These are phyloP conservation scores for Limnodromus scolopaceus DNA, from an alignment of 2,797 vertebrate genomes.

Conservation along the genomic window DNA sequence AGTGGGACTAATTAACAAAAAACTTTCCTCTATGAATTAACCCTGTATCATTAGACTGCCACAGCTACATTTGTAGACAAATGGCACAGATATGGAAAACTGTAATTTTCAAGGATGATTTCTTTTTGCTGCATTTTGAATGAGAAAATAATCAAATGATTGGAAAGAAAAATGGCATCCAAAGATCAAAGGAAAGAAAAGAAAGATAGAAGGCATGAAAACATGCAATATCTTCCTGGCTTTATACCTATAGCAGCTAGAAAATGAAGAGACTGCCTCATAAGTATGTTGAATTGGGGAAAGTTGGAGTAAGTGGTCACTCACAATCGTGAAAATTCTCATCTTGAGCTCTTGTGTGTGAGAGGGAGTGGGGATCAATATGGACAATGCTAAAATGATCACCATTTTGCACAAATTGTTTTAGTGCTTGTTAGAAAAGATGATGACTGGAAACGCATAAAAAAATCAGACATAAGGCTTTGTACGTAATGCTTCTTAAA, in stretches of 20 bases:
- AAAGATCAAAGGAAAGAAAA: background rate
- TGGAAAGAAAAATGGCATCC: background rate
- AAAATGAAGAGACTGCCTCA: background rate
- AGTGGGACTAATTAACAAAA: background rate
- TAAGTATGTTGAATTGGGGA: background rate
- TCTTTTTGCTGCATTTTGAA: background rate
- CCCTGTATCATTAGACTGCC: background rate
- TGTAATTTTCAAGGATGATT: background rate
- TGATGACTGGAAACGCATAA: background rate
- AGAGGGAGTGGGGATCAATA: background rate
- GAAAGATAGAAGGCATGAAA: background rate
- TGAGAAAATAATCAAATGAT: background rate
- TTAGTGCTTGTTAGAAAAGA: background rate
- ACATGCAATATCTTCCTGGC: background rate
- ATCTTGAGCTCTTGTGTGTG: background rate
- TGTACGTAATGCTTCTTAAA: background rate
- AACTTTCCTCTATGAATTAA: background rate
- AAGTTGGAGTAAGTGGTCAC: background rate
- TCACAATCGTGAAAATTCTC: background rate
- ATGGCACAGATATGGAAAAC: background rate
- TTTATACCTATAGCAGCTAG: background rate
- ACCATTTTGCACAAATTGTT: background rate
- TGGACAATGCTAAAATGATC: background rate
- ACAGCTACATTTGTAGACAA: background rate
- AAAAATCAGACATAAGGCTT: background rate